phyloP scores from a whole-genome alignment of 2,797 vertebrate genomes.

The Limnodromus scolopaceus region DNA sequence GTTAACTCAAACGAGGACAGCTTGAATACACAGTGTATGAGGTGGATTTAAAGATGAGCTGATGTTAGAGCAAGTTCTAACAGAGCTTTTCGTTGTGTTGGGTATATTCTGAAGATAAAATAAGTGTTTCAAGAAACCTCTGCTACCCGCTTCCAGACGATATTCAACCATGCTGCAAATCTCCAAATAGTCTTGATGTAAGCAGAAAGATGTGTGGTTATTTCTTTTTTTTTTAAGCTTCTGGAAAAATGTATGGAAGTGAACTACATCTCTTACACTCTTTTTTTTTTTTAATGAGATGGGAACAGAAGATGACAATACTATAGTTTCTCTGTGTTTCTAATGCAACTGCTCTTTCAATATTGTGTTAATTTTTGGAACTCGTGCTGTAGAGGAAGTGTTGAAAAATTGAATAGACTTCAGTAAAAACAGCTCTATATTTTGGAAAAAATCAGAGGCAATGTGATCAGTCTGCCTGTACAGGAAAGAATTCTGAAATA shows the following conservation, averaged over 20 bases:
- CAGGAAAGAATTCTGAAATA: background rate
- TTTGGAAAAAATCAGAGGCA: background rate
- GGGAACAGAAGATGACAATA: background rate
- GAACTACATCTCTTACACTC: background rate
- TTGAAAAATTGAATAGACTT: background rate
- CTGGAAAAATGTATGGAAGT: background rate
- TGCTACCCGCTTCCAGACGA: background rate
- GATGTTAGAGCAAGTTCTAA: background rate
- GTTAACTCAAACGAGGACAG: background rate
- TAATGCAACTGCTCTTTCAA: background rate
- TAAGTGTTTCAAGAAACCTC: background rate
- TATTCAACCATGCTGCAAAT: background rate
- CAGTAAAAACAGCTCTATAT: background rate
- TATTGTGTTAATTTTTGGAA: background rate
- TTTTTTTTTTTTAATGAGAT: background rate
- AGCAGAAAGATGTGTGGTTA: background rate
- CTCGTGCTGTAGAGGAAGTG: background rate
- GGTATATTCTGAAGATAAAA: background rate
- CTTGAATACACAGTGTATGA: background rate
- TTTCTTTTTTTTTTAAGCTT: background rate
- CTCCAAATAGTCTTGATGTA: background rate
- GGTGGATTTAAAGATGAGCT: background rate
- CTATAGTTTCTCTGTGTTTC: background rate
- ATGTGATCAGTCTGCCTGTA: background rate
- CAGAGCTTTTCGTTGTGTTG: background rate